phyloP scores from a whole-genome alignment of 2,797 vertebrate genomes.

The Atherinosoma microstoma region DNA sequence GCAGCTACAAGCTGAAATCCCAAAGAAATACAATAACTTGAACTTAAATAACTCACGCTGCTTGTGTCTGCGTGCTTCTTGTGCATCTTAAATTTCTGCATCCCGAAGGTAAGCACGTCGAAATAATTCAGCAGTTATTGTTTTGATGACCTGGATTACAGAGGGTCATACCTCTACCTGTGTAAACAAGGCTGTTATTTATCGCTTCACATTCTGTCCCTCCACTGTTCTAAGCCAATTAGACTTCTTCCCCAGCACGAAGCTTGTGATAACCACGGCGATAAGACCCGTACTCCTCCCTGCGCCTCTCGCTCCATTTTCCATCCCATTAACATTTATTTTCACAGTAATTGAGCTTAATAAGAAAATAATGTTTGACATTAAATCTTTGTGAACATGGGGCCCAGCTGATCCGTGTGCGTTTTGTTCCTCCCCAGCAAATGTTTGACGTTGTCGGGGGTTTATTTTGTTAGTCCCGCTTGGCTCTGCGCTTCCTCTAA shows the following conservation, averaged over 20 bases:
- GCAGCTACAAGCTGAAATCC: not conserved
- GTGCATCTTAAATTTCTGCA: slow-evolving; percentile 18
- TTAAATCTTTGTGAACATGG: slow-evolving; percentile 78
- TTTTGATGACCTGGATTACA: slow-evolving; percentile 57
- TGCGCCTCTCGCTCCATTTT: slow-evolving; percentile 76
- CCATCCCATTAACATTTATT: slow-evolving; percentile 91
- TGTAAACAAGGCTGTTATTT: slow-evolving; percentile 76
- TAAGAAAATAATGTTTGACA: slow-evolving; percentile 88
- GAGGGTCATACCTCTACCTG: slow-evolving; percentile 57
- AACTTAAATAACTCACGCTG: not conserved
- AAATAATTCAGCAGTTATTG: slow-evolving; percentile 29
- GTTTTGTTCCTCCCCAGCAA: slow-evolving; percentile 60
- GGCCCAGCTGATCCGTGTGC: slow-evolving; percentile 68
- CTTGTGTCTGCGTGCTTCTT: slow-evolving; percentile 20
- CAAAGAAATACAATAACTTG: not conserved
- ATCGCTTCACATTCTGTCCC: slow-evolving; percentile 59
- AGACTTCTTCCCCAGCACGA: slow-evolving; percentile 53
- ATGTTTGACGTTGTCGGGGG: slow-evolving; percentile 57
- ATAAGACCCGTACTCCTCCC: slow-evolving; percentile 39
- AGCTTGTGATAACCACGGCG: slow-evolving; percentile 47
- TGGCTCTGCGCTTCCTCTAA: slow-evolving; percentile 35
- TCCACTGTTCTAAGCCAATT: slow-evolving; percentile 69
- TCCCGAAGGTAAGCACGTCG: slow-evolving; percentile 28
- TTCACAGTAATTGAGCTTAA: slow-evolving; percentile 87
- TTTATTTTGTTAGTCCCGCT: slow-evolving; percentile 51